Evolutionary conservation across 2,888 invertebrate species (phyloP).

Genomic region (Emmelina monodactyla): DNA sequence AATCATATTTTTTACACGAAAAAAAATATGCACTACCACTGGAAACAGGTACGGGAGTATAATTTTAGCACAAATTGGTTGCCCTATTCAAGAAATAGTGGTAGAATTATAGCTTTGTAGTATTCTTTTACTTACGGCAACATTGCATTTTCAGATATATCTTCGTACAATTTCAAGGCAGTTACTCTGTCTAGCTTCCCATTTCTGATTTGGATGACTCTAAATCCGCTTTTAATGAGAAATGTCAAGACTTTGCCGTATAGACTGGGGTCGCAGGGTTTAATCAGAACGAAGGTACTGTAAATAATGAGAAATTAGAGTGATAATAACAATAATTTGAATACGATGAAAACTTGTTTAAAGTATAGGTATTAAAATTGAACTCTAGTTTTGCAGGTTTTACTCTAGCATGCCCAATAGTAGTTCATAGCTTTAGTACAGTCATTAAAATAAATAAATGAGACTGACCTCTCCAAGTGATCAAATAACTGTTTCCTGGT

Average conservation of each 20-base stretch:
- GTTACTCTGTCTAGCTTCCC: slow-evolving; percentile 72
- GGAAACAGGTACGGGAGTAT: no score
- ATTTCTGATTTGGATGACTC: slow-evolving; percentile 77
- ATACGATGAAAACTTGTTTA: background rate
- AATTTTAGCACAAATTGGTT: no score
- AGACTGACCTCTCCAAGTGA: background rate
- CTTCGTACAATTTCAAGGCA: slow-evolving; percentile 68
- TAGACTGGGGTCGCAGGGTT: slow-evolving; percentile 73
- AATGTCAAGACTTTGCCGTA: slow-evolving; percentile 79
- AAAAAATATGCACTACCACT: no score
- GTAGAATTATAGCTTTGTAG: no score
- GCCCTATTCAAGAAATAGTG: no score
- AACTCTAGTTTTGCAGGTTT: no score
- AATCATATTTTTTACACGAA: no score
- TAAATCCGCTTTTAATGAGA: slow-evolving; percentile 71
- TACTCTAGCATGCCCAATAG: no score
- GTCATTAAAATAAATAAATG: no score
- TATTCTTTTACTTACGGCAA: slow-evolving; percentile 1
- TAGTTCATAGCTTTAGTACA: no score
- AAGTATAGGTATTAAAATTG: no score
- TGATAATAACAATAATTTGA: background rate
- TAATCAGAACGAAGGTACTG: slow-evolving; percentile 82
- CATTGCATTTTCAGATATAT: background rate
- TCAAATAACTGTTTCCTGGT: background rate
- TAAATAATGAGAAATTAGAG: no score